Conservation (phyloP, 1,140 invertebrate species). For the Penaeus japonicus region DNA sequence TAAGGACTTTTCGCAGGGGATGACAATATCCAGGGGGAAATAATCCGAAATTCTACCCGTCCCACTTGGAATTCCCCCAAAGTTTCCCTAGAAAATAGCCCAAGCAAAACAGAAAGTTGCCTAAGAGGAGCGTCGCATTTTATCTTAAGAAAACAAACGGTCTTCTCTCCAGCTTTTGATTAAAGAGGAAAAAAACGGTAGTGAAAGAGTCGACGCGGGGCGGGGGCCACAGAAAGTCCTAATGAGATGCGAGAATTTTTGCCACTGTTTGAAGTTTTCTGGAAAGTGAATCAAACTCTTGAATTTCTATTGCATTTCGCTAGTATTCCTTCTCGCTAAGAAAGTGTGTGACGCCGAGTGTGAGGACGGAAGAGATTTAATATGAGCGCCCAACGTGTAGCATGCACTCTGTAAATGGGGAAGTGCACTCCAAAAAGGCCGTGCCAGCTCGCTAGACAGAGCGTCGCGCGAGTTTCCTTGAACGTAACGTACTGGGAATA, state of each 20-base stretch:
- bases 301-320: slow-evolving; percentile 56
- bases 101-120: slow-evolving; percentile 56
- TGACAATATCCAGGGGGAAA: slow-evolving; percentile 40
- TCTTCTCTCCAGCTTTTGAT: slow-evolving; percentile 54
- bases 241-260: slow-evolving; percentile 56
- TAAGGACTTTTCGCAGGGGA: slow-evolving; percentile 20
- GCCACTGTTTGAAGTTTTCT: slow-evolving; percentile 43
- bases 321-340: slow-evolving; percentile 38
- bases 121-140: slow-evolving; percentile 52
- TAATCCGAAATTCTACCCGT: slow-evolving; percentile 39
- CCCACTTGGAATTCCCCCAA: slow-evolving; percentile 6
- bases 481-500: too few species aligned
- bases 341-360: slow-evolving; percentile 26
- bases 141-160: slow-evolving; percentile 56
- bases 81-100: slow-evolving; percentile 49
- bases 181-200: slow-evolving; percentile 41
- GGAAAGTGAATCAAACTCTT: slow-evolving; percentile 57
- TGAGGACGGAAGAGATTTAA: neutral
- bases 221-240: slow-evolving; percentile 54
- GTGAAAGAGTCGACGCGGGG: slow-evolving; percentile 26
- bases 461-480: too few species aligned
- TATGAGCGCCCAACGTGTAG: neutral
- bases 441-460: too few species aligned
- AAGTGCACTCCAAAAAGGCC: too few species aligned
- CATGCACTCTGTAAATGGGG: too few species aligned